Percentiles rank a stretch among this genome's conserved stretches.
phyloP scores from a whole-genome alignment of 2,888 invertebrate species.

The Allophyes oxyacanthae region DNA sequence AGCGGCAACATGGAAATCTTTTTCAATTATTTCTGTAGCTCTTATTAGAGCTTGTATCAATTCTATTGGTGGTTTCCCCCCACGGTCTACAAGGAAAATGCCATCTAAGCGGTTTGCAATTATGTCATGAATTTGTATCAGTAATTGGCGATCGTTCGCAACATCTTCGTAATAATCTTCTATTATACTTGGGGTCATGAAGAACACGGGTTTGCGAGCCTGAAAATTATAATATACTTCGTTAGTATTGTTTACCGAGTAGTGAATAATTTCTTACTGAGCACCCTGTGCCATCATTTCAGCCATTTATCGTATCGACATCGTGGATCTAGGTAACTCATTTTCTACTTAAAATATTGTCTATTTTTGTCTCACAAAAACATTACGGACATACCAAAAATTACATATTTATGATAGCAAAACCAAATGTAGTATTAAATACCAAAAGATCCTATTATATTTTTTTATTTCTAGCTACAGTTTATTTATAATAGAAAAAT shows the following conservation, averaged over 20 bases:
- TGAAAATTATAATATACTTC: constrained; percentile 36
- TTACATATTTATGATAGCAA: too few species aligned
- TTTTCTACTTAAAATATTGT: too few species aligned
- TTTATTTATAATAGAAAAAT: too few species aligned
- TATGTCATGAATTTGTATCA: constrained; percentile 46
- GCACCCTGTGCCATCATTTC: too few species aligned
- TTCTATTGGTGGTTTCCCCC: constrained; percentile 31
- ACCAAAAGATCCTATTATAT: too few species aligned
- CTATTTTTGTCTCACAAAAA: too few species aligned
- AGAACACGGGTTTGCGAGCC: constrained; percentile 57
- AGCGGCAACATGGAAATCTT: constrained; percentile 19
- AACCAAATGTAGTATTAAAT: too few species aligned
- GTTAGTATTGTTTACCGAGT: background rate
- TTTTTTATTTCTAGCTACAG: background rate
- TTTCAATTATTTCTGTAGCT: constrained; percentile 52
- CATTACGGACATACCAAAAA: too few species aligned
- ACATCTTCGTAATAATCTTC: constrained; percentile 43
- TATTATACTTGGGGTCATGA: constrained; percentile 40
- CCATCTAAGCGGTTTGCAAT: constrained; percentile 52
- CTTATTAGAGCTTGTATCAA: constrained; percentile 51
- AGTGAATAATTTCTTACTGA: too few species aligned
- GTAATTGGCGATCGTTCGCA: constrained; percentile 44
- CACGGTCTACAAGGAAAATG: constrained; percentile 41
- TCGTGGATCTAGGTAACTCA: too few species aligned
- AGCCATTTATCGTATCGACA: too few species aligned